Evolutionary conservation across 2,797 vertebrate genomes (phyloP).

Genomic region (Iguana delicatissima): DNA sequence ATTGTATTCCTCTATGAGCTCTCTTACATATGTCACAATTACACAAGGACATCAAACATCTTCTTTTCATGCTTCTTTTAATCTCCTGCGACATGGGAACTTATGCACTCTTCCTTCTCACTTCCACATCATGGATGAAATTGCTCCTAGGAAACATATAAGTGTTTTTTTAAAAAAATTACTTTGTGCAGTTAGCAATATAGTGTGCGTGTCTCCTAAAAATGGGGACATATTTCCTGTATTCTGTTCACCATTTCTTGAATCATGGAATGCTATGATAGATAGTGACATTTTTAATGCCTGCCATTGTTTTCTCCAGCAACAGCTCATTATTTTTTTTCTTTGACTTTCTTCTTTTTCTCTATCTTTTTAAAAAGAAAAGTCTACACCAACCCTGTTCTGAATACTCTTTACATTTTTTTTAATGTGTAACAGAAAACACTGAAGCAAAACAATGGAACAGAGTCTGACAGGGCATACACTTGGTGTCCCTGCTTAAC

Average conservation of each 20-base stretch:
- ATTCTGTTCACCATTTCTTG: background rate
- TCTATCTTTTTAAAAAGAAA: background rate
- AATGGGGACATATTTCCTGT: background rate
- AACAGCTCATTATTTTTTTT: background rate
- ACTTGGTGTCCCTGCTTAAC: background rate
- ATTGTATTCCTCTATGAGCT: background rate
- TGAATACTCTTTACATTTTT: constrained; percentile 3
- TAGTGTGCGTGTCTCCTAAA: constrained; percentile 9
- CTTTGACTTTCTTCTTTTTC: no score
- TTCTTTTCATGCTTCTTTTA: background rate
- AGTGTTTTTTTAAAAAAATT: background rate
- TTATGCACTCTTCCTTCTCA: background rate
- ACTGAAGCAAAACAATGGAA: background rate
- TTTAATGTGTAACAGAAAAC: background rate
- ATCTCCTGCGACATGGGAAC: background rate
- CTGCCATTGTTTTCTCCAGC: background rate
- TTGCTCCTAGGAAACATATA: constrained; percentile 15
- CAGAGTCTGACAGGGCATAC: background rate
- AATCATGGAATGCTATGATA: background rate
- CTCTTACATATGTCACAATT: background rate
- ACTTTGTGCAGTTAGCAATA: constrained; percentile 18
- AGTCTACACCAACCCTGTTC: background rate
- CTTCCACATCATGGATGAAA: background rate
- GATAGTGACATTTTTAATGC: background rate
- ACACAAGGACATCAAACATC: no score